Conservation (phyloP, 2,797 vertebrate species). For the Meriones psammophilus region DNA sequence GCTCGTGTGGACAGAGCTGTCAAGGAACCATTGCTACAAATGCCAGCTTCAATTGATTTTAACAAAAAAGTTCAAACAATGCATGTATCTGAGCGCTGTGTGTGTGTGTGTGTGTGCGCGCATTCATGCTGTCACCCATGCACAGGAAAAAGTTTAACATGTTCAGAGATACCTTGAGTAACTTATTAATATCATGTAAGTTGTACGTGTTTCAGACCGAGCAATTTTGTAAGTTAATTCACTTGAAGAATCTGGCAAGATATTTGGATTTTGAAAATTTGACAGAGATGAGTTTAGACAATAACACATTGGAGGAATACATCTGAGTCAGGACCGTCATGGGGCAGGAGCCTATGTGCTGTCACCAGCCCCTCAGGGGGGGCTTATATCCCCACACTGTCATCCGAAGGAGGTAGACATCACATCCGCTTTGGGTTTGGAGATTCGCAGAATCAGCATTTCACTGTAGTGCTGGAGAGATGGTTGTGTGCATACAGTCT, state of each 20-base stretch:
- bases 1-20: background rate
- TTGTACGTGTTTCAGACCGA: background rate
- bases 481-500: background rate
- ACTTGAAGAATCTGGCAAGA: background rate
- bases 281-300: background rate
- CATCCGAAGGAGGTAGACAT: background rate
- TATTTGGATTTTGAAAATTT: conserved; percentile 22
- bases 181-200: background rate
- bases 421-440: background rate
- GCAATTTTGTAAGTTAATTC: conserved; percentile 39
- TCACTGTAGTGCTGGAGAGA: background rate
- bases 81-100: background rate
- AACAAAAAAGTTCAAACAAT: conserved; percentile 6
- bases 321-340: background rate
- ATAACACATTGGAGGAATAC: background rate
- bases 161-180: background rate
- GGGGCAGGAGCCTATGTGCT: background rate
- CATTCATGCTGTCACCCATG: background rate
- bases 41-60: background rate
- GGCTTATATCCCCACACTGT: background rate
- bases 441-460: background rate
- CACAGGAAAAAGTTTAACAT: background rate
- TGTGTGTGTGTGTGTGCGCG: background rate
- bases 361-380: background rate
- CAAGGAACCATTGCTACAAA: background rate